Conservation (phyloP, 2,888 invertebrate species). For the Sarcophaga caerulescens region DNA sequence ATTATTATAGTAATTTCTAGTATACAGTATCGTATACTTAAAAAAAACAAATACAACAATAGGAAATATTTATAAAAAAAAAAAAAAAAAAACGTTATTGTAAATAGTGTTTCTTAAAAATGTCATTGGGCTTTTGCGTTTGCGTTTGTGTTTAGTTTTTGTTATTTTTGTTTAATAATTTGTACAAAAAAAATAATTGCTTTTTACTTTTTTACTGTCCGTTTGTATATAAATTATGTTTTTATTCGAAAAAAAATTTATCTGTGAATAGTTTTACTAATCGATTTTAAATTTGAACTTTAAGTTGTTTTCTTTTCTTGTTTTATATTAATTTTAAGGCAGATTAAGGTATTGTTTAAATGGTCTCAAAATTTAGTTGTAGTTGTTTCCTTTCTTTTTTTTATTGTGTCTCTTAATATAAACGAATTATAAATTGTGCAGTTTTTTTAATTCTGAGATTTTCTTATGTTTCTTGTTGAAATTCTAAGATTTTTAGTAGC, state of each 20-base stretch:
- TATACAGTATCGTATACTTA: slow-evolving; percentile 7
- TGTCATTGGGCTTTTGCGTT: slow-evolving; percentile 55
- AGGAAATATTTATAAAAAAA: slow-evolving; percentile 32
- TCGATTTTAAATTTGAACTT: slow-evolving; percentile 38
- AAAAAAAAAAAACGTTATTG: background rate
- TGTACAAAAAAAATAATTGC: slow-evolving; percentile 46
- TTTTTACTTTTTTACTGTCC: background rate
- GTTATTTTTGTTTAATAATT: background rate
- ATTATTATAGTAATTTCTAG: background rate
- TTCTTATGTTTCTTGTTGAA: slow-evolving; percentile 62
- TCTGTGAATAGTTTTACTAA: slow-evolving; percentile 5
- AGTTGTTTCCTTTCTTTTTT: slow-evolving; percentile 57
- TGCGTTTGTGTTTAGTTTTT: no score
- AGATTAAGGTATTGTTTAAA: slow-evolving; percentile 29
- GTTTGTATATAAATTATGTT: background rate
- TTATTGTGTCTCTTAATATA: background rate
- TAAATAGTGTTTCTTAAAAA: background rate
- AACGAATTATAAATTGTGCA: slow-evolving; percentile 54
- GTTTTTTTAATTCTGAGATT: slow-evolving; percentile 44
- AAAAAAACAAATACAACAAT: slow-evolving; percentile 47
- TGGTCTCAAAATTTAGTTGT: slow-evolving; percentile 52
- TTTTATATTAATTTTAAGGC: slow-evolving; percentile 48
- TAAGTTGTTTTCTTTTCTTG: slow-evolving; percentile 23
- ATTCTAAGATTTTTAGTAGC: slow-evolving; percentile 75
- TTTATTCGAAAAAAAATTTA: slow-evolving; percentile 2